Conservation (phyloP, 2,888 invertebrate species). For the Cyrtodaria siliqua region DNA sequence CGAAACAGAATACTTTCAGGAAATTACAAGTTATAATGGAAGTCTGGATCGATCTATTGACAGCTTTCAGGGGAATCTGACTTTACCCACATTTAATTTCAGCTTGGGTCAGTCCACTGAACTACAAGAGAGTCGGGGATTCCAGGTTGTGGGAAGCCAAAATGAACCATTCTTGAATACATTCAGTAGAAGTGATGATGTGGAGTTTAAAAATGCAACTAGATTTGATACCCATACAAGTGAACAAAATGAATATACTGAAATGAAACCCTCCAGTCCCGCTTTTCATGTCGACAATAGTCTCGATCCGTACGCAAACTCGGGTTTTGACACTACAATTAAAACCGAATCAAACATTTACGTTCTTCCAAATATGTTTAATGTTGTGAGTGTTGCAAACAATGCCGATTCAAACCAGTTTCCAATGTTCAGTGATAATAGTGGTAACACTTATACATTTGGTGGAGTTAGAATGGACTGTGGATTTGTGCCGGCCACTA, state of each 20-base stretch:
- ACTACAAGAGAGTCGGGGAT: conserved; percentile 45
- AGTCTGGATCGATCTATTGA: conserved; percentile 42
- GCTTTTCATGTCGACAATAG: no score
- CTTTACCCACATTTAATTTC: conserved; percentile 39
- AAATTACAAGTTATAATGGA: conserved; percentile 16
- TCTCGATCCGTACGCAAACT: no score
- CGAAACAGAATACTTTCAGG: conserved; percentile 47
- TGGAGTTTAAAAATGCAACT: neutral
- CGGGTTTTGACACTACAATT: no score
- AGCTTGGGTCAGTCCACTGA: conserved; percentile 32
- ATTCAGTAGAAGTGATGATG: conserved; percentile 1
- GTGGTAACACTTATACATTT: no score
- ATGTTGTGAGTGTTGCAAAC: neutral
- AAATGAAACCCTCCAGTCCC: no score
- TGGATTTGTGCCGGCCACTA: no score
- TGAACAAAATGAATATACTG: no score
- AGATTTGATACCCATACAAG: no score
- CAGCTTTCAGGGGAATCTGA: conserved; percentile 37
- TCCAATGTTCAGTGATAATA: no score
- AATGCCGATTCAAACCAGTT: no score
- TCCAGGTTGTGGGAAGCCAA: conserved; percentile 22
- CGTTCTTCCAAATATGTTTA: neutral
- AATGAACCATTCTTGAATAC: neutral
- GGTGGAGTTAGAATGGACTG: no score
- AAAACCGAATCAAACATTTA: no score